A percentile compares a stretch with the other conserved stretches of the same genome.
phyloP scores from a whole-genome alignment of 1,140 invertebrate genomes.

The Eubasilissa regina region DNA sequence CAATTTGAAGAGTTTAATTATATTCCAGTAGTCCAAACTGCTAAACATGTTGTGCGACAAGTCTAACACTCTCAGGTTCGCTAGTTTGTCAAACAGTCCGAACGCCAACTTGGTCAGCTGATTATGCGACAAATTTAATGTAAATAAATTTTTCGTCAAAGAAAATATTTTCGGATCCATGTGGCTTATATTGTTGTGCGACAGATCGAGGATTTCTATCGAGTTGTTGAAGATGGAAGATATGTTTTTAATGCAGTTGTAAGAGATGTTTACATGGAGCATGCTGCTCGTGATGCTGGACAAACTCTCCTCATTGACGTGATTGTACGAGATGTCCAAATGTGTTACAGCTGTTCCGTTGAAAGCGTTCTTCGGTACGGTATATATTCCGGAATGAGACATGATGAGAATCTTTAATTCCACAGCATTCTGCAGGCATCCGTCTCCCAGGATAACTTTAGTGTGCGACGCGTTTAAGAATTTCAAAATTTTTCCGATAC shows the following conservation, averaged over 20 bases:
- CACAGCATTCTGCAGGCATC: background rate
- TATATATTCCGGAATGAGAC: background rate
- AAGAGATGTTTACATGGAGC: background rate
- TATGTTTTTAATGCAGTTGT: background rate
- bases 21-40: background rate
- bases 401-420: background rate
- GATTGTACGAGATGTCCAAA: background rate
- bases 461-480: background rate
- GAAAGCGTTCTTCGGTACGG: background rate
- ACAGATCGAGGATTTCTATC: background rate
- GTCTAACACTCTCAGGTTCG: too few species aligned
- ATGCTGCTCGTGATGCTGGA: background rate
- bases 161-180: too few species aligned
- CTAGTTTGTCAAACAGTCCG: too few species aligned
- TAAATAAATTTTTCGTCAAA: too few species aligned
- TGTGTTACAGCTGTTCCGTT: background rate
- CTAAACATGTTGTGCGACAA: too few species aligned
- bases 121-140: too few species aligned
- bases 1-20: background rate
- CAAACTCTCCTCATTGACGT: background rate
- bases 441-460: background rate
- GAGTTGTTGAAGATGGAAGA: background rate
- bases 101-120: too few species aligned
- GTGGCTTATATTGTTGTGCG: too few species aligned
- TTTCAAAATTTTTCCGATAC: background rate